Conservation (phyloP, 2,113 vertebrate species). For the Saccopteryx leptura region DNA sequence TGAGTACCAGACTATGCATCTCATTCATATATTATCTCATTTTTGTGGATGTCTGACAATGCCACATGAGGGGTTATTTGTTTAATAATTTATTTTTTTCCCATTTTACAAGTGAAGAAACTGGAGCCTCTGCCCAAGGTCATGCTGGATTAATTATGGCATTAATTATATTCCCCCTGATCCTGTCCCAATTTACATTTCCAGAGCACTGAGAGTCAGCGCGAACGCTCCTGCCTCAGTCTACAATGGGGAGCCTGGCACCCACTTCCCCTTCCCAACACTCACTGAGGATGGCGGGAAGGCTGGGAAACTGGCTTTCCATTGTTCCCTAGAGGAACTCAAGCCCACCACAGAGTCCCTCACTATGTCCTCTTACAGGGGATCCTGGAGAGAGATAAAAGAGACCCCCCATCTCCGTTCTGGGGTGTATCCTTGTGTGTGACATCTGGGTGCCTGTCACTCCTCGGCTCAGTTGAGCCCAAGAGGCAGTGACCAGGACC, state of each 20-base stretch:
- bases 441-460: background rate
- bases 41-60: background rate
- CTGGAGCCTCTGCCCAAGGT: background rate
- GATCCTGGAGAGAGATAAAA: background rate
- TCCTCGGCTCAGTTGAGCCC: background rate
- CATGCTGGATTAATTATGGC: background rate
- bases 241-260: too few species aligned
- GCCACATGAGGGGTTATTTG: background rate
- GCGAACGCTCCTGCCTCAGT: background rate
- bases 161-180: background rate
- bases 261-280: background rate
- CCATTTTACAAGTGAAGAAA: background rate
- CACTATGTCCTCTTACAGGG: background rate
- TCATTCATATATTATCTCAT: background rate
- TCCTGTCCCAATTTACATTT: background rate
- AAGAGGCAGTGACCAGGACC: background rate
- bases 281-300: background rate
- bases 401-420: rapidly evolving
- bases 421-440: background rate
- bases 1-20: background rate
- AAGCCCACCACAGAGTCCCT: background rate
- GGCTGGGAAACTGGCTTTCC: background rate
- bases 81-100: background rate
- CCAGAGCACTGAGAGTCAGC: background rate
- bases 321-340: background rate